Conservation (phyloP, 2,797 vertebrate species). For the Perodicticus potto region DNA sequence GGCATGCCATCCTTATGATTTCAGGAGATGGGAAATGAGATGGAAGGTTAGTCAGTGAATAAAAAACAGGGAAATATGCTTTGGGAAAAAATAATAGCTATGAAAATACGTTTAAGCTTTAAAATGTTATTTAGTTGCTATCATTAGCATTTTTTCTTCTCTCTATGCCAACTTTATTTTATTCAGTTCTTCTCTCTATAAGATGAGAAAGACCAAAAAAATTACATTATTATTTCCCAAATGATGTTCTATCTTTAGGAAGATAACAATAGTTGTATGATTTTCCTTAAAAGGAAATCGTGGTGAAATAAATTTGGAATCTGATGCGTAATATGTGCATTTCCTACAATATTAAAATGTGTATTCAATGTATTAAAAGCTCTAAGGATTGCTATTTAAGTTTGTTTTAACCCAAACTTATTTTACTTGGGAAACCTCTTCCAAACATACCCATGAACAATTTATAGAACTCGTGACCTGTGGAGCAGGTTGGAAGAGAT, state of each 20-base stretch:
- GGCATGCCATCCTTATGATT: background rate
- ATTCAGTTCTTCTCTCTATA: background rate
- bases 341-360: background rate
- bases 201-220: constrained; percentile 17
- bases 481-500: background rate
- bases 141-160: background rate
- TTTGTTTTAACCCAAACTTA: constrained; percentile 37
- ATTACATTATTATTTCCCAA: background rate
- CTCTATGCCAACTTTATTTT: constrained; percentile 20
- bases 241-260: background rate
- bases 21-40: background rate
- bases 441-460: constrained; percentile 36
- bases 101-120: background rate
- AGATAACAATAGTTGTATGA: background rate
- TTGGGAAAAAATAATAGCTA: background rate
- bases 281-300: background rate
- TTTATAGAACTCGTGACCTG: background rate
- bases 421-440: constrained; percentile 38
- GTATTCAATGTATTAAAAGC: constrained; percentile 7
- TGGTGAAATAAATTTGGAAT: background rate
- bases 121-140: background rate
- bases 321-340: background rate
- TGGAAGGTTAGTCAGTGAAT: background rate
- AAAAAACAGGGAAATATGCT: background rate
- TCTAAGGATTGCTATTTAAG: background rate